phyloP scores from a whole-genome alignment of 2,888 invertebrate species.

The Lasioglossum figueresi region DNA sequence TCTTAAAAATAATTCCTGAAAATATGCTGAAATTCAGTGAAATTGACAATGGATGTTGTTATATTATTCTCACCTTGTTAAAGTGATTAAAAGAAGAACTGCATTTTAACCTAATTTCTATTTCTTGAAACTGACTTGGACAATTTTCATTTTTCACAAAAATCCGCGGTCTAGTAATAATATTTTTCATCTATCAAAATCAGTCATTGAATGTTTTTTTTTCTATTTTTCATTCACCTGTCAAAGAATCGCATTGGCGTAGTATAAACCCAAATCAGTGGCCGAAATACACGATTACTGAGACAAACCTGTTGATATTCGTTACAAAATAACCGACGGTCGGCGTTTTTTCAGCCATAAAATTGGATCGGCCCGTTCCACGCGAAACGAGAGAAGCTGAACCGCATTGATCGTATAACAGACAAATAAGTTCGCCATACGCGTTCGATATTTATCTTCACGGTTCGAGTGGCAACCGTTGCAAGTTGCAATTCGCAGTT shows the following conservation, averaged over 20 bases:
- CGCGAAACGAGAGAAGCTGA: neutral
- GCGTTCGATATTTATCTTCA: neutral
- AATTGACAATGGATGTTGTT: no score
- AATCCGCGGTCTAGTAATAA: neutral
- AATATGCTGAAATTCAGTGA: no score
- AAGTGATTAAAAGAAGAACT: no score
- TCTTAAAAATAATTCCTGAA: no score
- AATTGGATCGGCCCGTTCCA: neutral
- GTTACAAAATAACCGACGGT: neutral
- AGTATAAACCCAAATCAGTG: neutral
- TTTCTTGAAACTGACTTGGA: no score
- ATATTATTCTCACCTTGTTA: no score
- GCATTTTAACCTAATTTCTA: no score
- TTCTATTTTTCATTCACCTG: neutral
- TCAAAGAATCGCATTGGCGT: neutral
- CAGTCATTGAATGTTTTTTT: neutral
- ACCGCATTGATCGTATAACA: neutral
- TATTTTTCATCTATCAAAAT: neutral
- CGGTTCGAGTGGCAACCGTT: neutral
- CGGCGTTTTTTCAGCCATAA: neutral
- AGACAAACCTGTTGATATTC: constrained; percentile 14
- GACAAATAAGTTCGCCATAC: neutral
- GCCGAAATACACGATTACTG: neutral
- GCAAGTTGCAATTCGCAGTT: neutral
- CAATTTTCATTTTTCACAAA: no score